These are phyloP conservation scores for Brachymystax lenok DNA, from an alignment of 2,797 vertebrate species.

Conservation along the genomic window DNA sequence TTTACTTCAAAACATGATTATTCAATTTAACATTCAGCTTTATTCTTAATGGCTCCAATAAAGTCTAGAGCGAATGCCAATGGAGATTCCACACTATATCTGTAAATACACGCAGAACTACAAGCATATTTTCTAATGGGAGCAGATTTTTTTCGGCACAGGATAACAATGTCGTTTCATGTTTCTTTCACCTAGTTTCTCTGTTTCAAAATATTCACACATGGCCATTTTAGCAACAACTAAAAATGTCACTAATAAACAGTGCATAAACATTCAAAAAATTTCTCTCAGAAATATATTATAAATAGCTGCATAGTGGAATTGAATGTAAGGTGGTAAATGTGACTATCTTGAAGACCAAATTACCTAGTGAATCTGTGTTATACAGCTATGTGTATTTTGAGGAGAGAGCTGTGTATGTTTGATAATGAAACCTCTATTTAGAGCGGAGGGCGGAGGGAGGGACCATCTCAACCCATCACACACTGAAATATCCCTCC, in stretches of 20 bases:
- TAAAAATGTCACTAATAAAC: neutral
- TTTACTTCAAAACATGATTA: slow-evolving; percentile 67
- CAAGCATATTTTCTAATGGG: slow-evolving; percentile 8
- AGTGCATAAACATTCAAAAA: neutral
- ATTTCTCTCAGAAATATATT: neutral
- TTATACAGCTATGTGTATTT: neutral
- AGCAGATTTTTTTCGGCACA: neutral
- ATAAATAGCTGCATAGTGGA: neutral
- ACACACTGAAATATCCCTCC: slow-evolving; percentile 74
- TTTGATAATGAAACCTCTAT: neutral
- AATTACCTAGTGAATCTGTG: neutral
- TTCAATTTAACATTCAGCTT: slow-evolving; percentile 59
- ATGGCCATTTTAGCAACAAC: neutral
- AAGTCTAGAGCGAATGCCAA: slow-evolving; percentile 31
- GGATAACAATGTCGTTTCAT: neutral
- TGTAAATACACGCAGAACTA: slow-evolving; percentile 20
- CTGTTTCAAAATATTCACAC: neutral
- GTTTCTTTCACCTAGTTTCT: slow-evolving; percentile 2
- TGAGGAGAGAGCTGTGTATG: neutral
- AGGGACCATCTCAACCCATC: slow-evolving; percentile 46
- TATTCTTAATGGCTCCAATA: slow-evolving; percentile 53
- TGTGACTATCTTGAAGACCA: neutral
- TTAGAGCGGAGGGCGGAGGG: neutral
- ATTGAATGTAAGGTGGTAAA: neutral
- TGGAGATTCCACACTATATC: slow-evolving; percentile 29